Conservation (phyloP, 2,113 vertebrate genomes). For the Ictalurus furcatus region DNA sequence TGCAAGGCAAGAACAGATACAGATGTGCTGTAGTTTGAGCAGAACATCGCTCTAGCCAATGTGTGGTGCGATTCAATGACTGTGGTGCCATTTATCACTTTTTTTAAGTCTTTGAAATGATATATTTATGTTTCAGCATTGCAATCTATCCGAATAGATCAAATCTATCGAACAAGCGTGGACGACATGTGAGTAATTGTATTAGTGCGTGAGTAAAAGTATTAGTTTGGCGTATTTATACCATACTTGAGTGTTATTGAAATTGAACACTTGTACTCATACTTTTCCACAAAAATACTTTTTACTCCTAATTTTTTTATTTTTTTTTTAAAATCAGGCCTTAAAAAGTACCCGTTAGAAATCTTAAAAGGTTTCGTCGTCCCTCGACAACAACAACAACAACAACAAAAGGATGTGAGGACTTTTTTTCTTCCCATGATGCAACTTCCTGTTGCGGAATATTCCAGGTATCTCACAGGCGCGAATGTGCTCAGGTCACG, state of each 20-base stretch:
- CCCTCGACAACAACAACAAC: too few relatives aligned
- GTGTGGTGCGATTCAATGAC: neutral
- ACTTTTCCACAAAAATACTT: neutral
- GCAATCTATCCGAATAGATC: neutral
- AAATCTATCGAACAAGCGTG: neutral
- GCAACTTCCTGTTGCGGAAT: neutral
- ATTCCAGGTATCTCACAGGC: neutral
- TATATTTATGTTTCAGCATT: neutral
- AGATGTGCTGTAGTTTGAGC: neutral
- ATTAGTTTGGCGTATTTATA: too few relatives aligned
- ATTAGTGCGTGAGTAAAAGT: neutral
- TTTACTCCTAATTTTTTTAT: neutral
- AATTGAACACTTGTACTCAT: neutral
- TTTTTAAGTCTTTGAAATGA: neutral
- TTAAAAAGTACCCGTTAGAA: neutral
- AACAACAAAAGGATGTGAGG: neutral
- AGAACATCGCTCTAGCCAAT: neutral
- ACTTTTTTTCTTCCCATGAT: neutral
- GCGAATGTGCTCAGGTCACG: neutral
- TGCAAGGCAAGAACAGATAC: neutral
- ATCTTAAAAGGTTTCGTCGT: neutral
- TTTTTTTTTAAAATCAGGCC: too few relatives aligned
- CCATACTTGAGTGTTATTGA: neutral
- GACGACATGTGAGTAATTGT: neutral
- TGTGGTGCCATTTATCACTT: neutral